Evolutionary conservation across 2,888 invertebrate genomes (phyloP).

Genomic region (Neuroscelio doddi): DNA sequence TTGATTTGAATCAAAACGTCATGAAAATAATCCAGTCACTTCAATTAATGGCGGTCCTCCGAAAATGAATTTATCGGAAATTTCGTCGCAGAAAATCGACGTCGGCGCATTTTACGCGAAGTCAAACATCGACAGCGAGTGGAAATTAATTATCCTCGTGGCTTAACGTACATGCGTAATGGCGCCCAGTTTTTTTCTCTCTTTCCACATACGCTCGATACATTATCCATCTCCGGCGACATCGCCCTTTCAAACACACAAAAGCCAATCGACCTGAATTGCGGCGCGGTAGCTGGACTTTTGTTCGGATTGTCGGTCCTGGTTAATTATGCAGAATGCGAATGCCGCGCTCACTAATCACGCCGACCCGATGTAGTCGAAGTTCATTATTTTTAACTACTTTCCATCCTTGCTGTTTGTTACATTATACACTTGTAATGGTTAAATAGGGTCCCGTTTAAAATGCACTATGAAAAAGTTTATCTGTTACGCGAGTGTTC

Average conservation of each 20-base stretch:
- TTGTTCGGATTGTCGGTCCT: conserved; percentile 9
- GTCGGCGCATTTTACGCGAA: conserved; percentile 45
- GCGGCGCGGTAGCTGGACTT: too few relatives aligned
- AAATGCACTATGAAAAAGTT: too few relatives aligned
- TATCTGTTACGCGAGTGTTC: too few relatives aligned
- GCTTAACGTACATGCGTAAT: conserved; percentile 37
- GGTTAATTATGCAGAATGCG: conserved; percentile 26
- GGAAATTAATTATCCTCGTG: conserved; percentile 43
- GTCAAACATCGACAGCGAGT: conserved; percentile 41
- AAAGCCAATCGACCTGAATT: conserved; percentile 19
- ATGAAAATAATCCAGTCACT: conserved; percentile 63
- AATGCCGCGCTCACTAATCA: neutral
- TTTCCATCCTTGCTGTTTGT: too few relatives aligned
- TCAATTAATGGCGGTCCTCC: conserved; percentile 57
- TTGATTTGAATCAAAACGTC: conserved; percentile 63
- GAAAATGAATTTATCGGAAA: conserved; percentile 57
- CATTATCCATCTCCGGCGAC: conserved; percentile 37
- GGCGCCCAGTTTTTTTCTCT: conserved; percentile 26
- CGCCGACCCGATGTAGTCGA: neutral
- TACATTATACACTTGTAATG: too few relatives aligned
- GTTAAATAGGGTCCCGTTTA: too few relatives aligned
- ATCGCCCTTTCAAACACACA: conserved; percentile 23
- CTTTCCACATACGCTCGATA: conserved; percentile 28
- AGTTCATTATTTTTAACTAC: too few relatives aligned
- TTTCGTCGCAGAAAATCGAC: conserved; percentile 51